Conservation (phyloP, 2,888 invertebrate genomes). For the Chrysina gloriosa region DNA sequence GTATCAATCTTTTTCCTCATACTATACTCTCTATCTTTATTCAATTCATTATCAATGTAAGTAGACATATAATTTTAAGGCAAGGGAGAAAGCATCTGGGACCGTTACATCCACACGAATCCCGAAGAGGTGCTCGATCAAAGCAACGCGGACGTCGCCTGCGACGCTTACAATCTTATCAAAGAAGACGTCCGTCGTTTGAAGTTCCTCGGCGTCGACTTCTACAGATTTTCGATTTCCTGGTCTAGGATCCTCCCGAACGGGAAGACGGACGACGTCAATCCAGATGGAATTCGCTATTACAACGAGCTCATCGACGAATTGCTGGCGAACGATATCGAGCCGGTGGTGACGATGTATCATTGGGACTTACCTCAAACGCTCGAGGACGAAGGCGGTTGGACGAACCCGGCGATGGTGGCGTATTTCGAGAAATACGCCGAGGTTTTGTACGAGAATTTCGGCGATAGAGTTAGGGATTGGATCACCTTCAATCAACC, state of each 20-base stretch:
- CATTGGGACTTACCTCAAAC: constrained; percentile 75
- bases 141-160: constrained; percentile 54
- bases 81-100: constrained; percentile 69
- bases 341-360: constrained; percentile 72
- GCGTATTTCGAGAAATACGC: constrained; percentile 73
- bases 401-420: constrained; percentile 72
- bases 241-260: constrained; percentile 75
- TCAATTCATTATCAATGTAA: constrained; percentile 8
- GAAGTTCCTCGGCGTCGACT: constrained; percentile 56
- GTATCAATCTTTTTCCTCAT: too few relatives aligned
- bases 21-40: neutral
- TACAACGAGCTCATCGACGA: constrained; percentile 73
- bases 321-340: constrained; percentile 67
- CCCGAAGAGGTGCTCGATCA: constrained; percentile 54
- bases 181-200: constrained; percentile 52
- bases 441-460: constrained; percentile 67
- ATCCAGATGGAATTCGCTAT: constrained; percentile 72
- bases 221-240: constrained; percentile 70
- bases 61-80: too few relatives aligned
- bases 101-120: constrained; percentile 62
- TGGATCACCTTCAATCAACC: constrained; percentile 50
- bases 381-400: constrained; percentile 72
- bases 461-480: constrained; percentile 57
- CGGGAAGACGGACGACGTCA: constrained; percentile 69
- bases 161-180: constrained; percentile 55